phyloP scores from a whole-genome alignment of 2,888 invertebrate genomes.

The Pinctada fucata region DNA sequence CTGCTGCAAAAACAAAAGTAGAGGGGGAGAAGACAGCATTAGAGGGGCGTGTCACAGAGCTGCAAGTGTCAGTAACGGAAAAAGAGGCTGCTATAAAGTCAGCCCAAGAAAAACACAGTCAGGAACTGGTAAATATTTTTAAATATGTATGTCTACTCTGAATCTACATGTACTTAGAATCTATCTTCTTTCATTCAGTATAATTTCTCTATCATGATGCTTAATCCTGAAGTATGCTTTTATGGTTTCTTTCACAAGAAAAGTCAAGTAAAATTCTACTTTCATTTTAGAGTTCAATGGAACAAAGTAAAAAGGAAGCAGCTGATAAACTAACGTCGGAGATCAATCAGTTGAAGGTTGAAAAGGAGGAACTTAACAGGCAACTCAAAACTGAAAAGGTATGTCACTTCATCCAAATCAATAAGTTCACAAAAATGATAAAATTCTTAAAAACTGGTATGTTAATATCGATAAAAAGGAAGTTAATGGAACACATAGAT shows the following conservation, averaged over 20 bases:
- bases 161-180: background rate
- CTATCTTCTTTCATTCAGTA: no score
- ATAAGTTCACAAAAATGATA: background rate
- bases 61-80: conserved; percentile 42
- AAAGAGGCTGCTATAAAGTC: conserved; percentile 47
- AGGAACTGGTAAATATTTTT: conserved; percentile 47
- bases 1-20: conserved; percentile 35
- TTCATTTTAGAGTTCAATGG: background rate
- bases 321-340: conserved; percentile 30
- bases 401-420: background rate
- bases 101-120: conserved; percentile 35
- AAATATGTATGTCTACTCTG: background rate
- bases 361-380: conserved; percentile 39
- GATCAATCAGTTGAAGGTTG: conserved; percentile 38
- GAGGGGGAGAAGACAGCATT: conserved; percentile 49
- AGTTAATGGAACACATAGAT: no score
- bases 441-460: no score
- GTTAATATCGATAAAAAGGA: no score
- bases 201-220: no score
- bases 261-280: no score
- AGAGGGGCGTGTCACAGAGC: conserved; percentile 44
- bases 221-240: no score
- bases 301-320: conserved; percentile 5
- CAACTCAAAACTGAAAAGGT: conserved; percentile 48
- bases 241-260: no score